A percentile compares a stretch with the other conserved stretches of the same genome.
Evolutionary conservation across 2,888 invertebrate species (phyloP).

Genomic region (Drosophila bunnanda): DNA sequence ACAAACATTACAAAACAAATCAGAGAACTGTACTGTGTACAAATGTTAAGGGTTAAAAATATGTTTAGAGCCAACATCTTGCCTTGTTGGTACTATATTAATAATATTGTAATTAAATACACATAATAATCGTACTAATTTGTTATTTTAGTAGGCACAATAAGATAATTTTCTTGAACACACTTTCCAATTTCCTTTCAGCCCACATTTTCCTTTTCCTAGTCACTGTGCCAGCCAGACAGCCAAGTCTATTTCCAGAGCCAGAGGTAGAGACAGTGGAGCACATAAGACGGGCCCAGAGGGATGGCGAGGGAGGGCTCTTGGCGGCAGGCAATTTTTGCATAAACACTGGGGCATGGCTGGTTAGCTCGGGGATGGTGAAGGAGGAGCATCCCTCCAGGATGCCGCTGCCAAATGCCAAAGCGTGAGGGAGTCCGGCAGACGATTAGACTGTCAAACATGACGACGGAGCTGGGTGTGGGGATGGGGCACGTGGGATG

Average conservation of each 20-base stretch:
- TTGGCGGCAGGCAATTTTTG: slow-evolving; percentile 58
- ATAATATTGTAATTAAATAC: neutral
- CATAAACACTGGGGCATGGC: slow-evolving; percentile 61
- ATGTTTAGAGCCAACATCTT: neutral
- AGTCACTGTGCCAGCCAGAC: slow-evolving; percentile 56
- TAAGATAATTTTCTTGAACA: neutral
- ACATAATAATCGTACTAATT: neutral
- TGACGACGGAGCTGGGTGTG: slow-evolving; percentile 15
- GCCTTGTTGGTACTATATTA: neutral
- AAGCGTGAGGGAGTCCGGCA: slow-evolving; percentile 36
- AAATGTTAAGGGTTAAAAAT: neutral
- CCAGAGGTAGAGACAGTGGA: slow-evolving; percentile 13
- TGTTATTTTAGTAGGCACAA: neutral
- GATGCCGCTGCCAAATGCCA: slow-evolving; percentile 43
- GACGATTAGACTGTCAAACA: slow-evolving; percentile 53
- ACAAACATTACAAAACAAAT: too few species aligned
- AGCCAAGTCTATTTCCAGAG: slow-evolving; percentile 59
- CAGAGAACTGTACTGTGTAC: too few species aligned
- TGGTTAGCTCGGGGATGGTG: slow-evolving; percentile 55
- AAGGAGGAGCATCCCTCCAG: slow-evolving; percentile 26
- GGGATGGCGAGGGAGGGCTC: neutral
- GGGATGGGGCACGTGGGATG: neutral
- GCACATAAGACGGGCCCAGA: slow-evolving; percentile 21
- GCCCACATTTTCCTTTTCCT: neutral
- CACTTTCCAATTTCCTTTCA: too few species aligned